These are phyloP conservation scores for Mylabris sibirica DNA, from an alignment of 2,888 invertebrate genomes.

Conservation along the genomic window DNA sequence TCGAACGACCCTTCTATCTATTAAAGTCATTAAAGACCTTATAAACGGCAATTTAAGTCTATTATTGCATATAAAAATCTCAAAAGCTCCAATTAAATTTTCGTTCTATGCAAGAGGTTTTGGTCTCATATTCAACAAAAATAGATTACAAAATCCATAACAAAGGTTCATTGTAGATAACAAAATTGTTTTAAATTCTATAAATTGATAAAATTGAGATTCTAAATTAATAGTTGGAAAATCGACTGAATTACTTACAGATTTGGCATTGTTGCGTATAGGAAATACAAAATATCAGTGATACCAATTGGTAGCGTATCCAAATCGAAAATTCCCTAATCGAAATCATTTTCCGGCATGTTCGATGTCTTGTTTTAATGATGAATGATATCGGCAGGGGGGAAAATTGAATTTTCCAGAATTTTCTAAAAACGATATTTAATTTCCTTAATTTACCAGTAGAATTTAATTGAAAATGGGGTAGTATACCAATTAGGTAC, in stretches of 20 bases:
- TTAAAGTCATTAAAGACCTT: too few species aligned
- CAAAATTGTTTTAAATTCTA: too few species aligned
- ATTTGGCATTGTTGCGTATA: not conserved
- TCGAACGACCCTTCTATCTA: too few species aligned
- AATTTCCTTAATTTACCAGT: not conserved
- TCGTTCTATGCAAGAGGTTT: too few species aligned
- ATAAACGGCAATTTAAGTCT: too few species aligned
- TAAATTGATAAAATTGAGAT: not conserved
- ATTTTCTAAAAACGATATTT: not conserved
- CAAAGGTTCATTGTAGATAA: too few species aligned
- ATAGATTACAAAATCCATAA: too few species aligned
- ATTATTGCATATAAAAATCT: too few species aligned
- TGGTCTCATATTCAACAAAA: too few species aligned
- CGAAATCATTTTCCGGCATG: not conserved
- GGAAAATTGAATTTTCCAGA: not conserved
- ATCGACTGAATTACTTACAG: not conserved
- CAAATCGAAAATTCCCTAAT: not conserved
- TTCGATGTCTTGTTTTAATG: slow-evolving; percentile 1
- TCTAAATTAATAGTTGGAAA: not conserved
- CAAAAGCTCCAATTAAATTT: too few species aligned
- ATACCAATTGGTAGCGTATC: not conserved
- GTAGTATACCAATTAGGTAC: too few species aligned
- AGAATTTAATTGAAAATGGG: too few species aligned
- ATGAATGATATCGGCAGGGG: not conserved
- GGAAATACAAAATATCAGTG: not conserved